Percentiles rank a stretch among this genome's conserved stretches.
Evolutionary conservation across 2,888 invertebrate species (phyloP).

Genomic region (Oeneis ivallda): DNA sequence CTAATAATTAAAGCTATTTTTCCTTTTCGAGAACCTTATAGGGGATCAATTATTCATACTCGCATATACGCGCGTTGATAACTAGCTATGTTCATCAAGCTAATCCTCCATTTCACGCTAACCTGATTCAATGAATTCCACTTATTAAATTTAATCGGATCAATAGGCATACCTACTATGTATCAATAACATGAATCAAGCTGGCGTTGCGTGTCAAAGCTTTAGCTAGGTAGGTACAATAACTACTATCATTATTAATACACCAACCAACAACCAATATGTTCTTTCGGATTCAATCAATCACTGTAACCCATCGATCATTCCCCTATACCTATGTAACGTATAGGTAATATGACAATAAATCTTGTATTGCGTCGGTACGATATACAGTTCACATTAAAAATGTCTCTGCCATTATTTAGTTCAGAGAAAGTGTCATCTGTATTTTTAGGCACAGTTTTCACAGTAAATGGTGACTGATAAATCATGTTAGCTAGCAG

Average conservation of each 20-base stretch:
- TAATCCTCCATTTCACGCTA: too few relatives aligned
- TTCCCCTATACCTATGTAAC: slow-evolving; percentile 7
- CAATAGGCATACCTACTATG: neutral
- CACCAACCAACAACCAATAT: slow-evolving; percentile 8
- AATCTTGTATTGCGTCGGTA: slow-evolving; percentile 23
- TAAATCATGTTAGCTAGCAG: too few relatives aligned
- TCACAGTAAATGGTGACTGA: neutral
- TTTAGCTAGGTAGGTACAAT: slow-evolving; percentile 1
- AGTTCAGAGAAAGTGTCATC: neutral
- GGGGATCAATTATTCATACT: too few relatives aligned
- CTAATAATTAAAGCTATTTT: too few relatives aligned
- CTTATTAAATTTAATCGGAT: neutral
- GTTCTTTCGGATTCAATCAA: slow-evolving; percentile 33
- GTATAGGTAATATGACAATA: slow-evolving; percentile 18
- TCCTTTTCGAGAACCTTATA: too few relatives aligned
- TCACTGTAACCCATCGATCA: slow-evolving; percentile 23
- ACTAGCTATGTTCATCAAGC: too few relatives aligned
- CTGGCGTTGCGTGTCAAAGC: slow-evolving; percentile 8
- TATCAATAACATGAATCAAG: neutral
- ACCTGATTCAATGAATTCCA: too few relatives aligned
- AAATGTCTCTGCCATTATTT: neutral
- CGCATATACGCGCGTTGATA: too few relatives aligned
- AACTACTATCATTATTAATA: slow-evolving; percentile 12
- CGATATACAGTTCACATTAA: slow-evolving; percentile 6
- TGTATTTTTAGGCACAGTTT: neutral